Evolutionary conservation across 2,113 vertebrate genomes (phyloP), one percentile per base, ranked within the genome.

Genomic region (Chloebia gouldiae): DNA sequence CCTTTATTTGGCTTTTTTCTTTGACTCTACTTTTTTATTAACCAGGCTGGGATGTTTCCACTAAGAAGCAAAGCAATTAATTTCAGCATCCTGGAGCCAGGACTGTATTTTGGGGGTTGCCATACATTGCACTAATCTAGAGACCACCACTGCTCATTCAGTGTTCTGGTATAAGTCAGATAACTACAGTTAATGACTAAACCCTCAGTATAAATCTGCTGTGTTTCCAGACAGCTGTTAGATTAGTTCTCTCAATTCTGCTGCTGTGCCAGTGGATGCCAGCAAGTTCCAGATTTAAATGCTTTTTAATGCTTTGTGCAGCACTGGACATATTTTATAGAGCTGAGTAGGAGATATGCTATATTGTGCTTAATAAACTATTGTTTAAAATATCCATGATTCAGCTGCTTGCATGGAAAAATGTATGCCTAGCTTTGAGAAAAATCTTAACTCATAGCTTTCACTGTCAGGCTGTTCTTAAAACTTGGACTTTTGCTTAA

Each of bases 341-440:
- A 75, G 71, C 86, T 79, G 51, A 61, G 50, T 72, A 91, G 68
- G 71, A 96, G 90, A 92, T 70, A 60, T 7, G 54, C 59, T 90
- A 5, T 94, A 60, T 82, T 80, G 35, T 87, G 63, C 80, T 88
- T 94, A 49, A 86, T 91, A 95, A 95, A 94, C 42, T 84, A n/a
- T 33, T 91, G 92, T 83, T 83, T 44, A 77, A 68, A 87, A 90
- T 92, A 93, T 60, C 84, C 69, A 51, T 76, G 76, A 81, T 84
- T 88, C 59, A 80, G 76, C 86, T 96, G 45, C 61, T 83, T 95
- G 64, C 76, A 37, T 81, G 86, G 86, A 88, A 91, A 92, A 95
- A 81, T 57, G 25, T 35, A 10, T 85, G 50, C 53, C 93, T 81
- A 61, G 39, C 73, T 92, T 82, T 71, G 68, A 77, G 50, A 70